Evolutionary conservation across 23 tunicate species (phyloP).

Genomic region (Styela clava): DNA sequence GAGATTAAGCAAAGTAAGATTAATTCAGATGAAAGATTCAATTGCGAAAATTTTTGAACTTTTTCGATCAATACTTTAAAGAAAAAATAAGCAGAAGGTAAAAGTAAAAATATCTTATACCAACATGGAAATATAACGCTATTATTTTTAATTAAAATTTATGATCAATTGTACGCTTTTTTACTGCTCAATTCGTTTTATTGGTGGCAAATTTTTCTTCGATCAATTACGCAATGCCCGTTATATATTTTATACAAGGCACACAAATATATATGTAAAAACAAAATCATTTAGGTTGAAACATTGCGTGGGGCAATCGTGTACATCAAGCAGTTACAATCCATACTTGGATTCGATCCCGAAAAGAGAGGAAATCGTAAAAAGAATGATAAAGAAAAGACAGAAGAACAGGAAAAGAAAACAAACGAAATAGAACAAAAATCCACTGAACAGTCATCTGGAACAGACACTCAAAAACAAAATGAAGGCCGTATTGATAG

Average conservation of each 20-base stretch:
- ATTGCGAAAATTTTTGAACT: neutral
- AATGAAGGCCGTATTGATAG: slow-evolving; percentile 17
- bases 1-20: slow-evolving; percentile 75
- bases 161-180: too few relatives aligned
- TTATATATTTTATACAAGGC: too few relatives aligned
- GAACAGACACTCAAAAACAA: neutral
- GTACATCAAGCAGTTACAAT: slow-evolving; percentile 74
- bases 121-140: too few relatives aligned
- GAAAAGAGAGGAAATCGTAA: neutral
- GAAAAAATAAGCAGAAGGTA: too few relatives aligned
- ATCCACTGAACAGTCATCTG: neutral
- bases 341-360: slow-evolving; percentile 50
- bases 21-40: too few relatives aligned
- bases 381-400: neutral
- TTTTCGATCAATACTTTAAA: neutral
- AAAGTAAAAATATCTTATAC: too few relatives aligned
- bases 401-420: slow-evolving; percentile 12
- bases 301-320: slow-evolving; percentile 80
- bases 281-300: slow-evolving; percentile 90
- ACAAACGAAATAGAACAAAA: neutral
- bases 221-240: too few relatives aligned
- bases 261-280: too few relatives aligned
- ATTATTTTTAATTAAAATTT: too few relatives aligned
- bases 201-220: too few relatives aligned
- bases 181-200: too few relatives aligned